Evolutionary conservation across 2,888 invertebrate genomes (phyloP), one percentile per base, ranked within the genome.

Genomic region (Drosophila ustulata): DNA sequence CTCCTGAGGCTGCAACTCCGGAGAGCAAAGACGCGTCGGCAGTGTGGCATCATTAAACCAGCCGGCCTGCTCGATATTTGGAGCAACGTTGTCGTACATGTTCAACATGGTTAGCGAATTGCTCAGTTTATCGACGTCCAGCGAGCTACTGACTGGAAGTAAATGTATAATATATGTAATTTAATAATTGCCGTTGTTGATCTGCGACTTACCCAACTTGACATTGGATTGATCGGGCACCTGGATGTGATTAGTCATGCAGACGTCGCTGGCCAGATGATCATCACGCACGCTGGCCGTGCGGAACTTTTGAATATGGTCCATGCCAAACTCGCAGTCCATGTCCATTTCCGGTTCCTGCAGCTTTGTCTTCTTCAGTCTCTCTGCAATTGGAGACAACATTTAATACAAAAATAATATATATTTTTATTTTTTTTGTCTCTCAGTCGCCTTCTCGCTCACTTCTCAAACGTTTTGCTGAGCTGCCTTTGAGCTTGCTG

Each of bases 291-390:
- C n/a, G n/a, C 9, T 23, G 37, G 75, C 39, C 1, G 13, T 11
- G 0, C 83, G 78, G 23, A 67, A 80, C 4, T 69, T 69, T 11
- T 65, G 41, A 11, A 80, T 83, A 11, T 70, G 11, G 0, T 83
- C 78, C 72, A 80, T 78, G 13, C 81, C 78, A 5, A 80, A 47
- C 18, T 80, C 83, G 5, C 58, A 72, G 37, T 80, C 83, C 11
- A 80, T 32, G 4, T 79, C 79, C 0, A 80, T 23, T 5, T 75
- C 80, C 1, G n/a, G 26, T 0, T 49, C 57, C 11, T 7, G 6
- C 3, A 5, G 11, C 0, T 13, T 1, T 25, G 28, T 4, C 5
- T 7, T 23, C 2, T 4, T 8, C 1, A 4, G 4, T 25, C 47
- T 23, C 11, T 58, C 73, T 70, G 50, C 26, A 55, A 75, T 4